Evolutionary conservation across 1,140 invertebrate genomes (phyloP).

Genomic region (Leptinotarsa texana): DNA sequence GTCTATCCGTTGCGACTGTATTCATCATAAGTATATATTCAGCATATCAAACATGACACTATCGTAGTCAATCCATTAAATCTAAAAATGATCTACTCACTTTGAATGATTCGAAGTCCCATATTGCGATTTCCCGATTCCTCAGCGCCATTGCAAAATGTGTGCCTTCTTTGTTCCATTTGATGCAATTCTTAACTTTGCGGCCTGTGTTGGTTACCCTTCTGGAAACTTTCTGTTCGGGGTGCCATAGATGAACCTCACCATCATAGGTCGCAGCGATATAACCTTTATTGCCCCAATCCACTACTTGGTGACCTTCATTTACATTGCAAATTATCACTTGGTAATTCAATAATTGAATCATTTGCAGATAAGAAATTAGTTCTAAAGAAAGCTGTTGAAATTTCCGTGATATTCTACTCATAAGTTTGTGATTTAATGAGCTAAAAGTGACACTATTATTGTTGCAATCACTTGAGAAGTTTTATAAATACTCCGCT

Average conservation of each 20-base stretch:
- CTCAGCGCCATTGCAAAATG: constrained; percentile 24
- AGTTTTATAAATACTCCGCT: no score
- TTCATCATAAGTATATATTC: no score
- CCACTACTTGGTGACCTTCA: constrained; percentile 21
- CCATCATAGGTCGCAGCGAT: constrained; percentile 28
- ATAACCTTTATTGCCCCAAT: constrained; percentile 29
- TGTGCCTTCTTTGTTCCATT: constrained; percentile 29
- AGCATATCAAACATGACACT: no score
- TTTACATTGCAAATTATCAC: background rate
- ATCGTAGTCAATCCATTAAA: no score
- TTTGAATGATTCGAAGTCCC: constrained; percentile 22
- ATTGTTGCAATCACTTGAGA: no score
- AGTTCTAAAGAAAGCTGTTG: no score
- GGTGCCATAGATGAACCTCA: constrained; percentile 33
- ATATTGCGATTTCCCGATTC: constrained; percentile 16
- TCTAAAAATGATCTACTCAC: background rate
- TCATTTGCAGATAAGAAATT: no score
- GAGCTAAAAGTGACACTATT: no score
- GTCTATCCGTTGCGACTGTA: no score
- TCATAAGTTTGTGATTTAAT: no score
- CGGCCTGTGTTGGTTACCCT: constrained; percentile 2
- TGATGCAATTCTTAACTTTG: constrained; percentile 25
- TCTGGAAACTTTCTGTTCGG: background rate
- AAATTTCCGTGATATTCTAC: no score
- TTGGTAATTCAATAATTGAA: background rate